Conservation (phyloP, 2,113 vertebrate genomes). For the Desmodus rotundus region DNA sequence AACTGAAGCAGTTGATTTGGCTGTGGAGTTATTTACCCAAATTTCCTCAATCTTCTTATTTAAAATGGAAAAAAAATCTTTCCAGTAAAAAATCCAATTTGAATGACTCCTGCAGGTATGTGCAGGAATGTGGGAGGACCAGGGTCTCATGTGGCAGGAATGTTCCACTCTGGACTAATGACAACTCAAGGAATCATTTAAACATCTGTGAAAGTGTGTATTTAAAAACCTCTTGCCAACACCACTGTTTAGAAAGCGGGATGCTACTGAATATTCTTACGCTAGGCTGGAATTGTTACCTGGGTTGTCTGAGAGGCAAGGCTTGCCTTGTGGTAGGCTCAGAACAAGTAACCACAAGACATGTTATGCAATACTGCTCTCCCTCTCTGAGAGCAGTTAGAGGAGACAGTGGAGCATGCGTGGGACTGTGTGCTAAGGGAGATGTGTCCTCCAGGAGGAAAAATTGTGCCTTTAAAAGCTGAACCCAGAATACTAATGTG, state of each 20-base stretch:
- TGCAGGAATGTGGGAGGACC: background rate
- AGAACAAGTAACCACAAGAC: background rate
- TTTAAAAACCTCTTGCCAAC: background rate
- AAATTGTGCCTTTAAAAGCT: background rate
- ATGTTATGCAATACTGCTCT: background rate
- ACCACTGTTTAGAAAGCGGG: background rate
- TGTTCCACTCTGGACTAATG: background rate
- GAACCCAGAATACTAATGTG: background rate
- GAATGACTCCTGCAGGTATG: background rate
- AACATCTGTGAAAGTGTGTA: background rate
- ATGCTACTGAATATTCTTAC: background rate
- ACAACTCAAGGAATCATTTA: background rate
- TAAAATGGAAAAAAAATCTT: background rate
- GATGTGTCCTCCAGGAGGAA: background rate
- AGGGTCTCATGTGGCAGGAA: background rate
- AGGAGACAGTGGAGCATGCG: fast-evolving
- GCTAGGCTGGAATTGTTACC: background rate
- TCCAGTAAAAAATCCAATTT: background rate
- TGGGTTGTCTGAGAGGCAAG: background rate
- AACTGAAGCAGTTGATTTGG: background rate
- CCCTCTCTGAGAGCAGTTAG: fast-evolving
- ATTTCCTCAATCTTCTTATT: background rate
- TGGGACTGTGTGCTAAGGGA: background rate
- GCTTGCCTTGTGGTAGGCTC: background rate
- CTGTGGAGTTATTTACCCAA: background rate